Conservation (phyloP, 2,113 vertebrate species). For the Lophura nycthemera region DNA sequence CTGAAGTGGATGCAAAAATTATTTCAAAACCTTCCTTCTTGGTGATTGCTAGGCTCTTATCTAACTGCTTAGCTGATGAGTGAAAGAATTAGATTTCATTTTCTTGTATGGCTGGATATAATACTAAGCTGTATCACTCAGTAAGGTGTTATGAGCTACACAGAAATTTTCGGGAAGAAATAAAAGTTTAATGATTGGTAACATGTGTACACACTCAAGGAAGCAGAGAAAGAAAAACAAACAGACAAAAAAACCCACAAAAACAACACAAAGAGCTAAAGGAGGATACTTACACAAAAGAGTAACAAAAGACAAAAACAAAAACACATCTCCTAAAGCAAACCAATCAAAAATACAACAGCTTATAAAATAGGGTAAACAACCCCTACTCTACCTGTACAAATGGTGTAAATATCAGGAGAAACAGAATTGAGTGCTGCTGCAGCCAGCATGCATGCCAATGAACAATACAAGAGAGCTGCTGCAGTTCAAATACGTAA, state of each 20-base stretch:
- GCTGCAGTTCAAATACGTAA: neutral
- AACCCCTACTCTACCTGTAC: neutral
- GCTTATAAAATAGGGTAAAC: neutral
- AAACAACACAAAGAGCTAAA: neutral
- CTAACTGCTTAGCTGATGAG: neutral
- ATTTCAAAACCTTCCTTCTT: neutral
- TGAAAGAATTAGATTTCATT: neutral
- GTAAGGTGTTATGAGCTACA: neutral
- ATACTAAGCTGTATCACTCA: neutral
- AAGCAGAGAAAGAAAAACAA: neutral
- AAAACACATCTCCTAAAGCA: neutral
- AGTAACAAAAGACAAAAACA: neutral
- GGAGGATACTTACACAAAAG: neutral
- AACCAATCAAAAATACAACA: accelerated
- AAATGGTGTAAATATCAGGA: accelerated
- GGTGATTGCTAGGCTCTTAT: neutral
- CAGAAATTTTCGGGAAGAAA: neutral
- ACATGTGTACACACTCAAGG: neutral
- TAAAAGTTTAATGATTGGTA: neutral
- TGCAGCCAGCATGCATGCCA: accelerated
- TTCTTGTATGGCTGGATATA: neutral
- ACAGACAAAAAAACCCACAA: too few species aligned
- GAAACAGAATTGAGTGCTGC: neutral
- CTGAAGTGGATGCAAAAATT: neutral
- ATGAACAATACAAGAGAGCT: neutral